Conservation (phyloP, 2,797 vertebrate species). For the Dromococcyx pavoninus region DNA sequence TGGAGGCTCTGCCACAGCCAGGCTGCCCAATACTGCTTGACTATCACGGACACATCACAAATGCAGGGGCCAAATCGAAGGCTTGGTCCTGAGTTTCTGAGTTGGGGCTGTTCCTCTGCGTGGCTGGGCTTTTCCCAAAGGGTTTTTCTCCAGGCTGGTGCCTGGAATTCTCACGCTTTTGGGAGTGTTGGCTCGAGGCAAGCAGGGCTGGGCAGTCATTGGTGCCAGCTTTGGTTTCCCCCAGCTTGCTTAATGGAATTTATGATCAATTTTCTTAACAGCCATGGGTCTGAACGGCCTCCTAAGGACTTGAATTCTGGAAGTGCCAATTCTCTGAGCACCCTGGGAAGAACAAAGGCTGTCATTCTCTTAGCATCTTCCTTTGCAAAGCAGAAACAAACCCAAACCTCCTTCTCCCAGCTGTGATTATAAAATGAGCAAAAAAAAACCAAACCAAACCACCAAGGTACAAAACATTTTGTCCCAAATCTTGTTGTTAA, state of each 20-base stretch:
- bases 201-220: background rate
- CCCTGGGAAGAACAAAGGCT: slow-evolving; percentile 43
- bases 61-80: background rate
- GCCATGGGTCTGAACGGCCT: background rate
- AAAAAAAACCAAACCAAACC: too few species aligned
- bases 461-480: slow-evolving; percentile 47
- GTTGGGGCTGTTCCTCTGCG: background rate
- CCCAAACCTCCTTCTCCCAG: slow-evolving; percentile 15
- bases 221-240: background rate
- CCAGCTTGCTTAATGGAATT: slow-evolving; percentile 17
- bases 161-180: background rate
- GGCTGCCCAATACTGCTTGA: background rate
- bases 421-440: background rate
- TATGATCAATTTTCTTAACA: slow-evolving; percentile 45
- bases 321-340: slow-evolving; percentile 4
- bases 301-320: slow-evolving; percentile 32
- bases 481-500: slow-evolving; percentile 5
- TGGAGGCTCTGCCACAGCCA: background rate
- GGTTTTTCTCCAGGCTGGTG: background rate
- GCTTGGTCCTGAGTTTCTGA: background rate
- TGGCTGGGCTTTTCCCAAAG: background rate
- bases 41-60: fast-evolving
- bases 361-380: slow-evolving; percentile 20
- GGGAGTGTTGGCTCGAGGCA: background rate
- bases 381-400: background rate